phyloP scores from a whole-genome alignment of 2,113 vertebrate genomes.

The Rhabdornis inornatus region DNA sequence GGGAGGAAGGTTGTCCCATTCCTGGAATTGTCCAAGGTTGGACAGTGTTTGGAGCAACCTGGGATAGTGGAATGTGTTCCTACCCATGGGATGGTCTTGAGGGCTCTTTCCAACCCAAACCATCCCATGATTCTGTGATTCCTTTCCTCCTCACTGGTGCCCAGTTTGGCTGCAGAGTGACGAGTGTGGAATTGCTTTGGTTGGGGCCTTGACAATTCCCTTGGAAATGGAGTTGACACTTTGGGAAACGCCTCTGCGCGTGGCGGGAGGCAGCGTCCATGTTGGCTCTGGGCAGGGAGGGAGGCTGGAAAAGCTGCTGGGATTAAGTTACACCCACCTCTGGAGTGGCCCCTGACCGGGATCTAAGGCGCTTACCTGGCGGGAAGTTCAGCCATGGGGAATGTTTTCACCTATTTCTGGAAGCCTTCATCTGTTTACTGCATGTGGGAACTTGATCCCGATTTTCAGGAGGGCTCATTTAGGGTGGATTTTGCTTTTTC shows the following conservation, averaged over 20 bases:
- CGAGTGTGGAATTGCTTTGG: not conserved
- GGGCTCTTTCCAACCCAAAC: not conserved
- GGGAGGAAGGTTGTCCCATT: not conserved
- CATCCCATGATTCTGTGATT: accelerated
- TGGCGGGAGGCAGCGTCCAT: not conserved
- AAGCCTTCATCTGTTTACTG: not conserved
- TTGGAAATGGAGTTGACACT: not conserved
- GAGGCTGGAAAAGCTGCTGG: slow-evolving; percentile 9
- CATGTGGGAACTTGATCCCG: accelerated
- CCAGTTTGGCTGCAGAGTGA: accelerated
- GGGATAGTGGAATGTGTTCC: not conserved
- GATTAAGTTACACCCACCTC: slow-evolving; percentile 19
- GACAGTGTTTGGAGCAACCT: not conserved
- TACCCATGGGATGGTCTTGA: not conserved
- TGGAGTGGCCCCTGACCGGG: not conserved
- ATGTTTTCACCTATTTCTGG: not conserved
- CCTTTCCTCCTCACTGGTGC: not conserved
- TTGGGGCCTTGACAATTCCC: accelerated
- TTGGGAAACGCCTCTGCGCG: not conserved
- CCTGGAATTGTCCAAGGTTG: not conserved
- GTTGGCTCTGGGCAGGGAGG: not conserved
- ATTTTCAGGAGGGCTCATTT: not conserved
- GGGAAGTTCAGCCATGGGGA: not conserved
- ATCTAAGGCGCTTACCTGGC: accelerated
- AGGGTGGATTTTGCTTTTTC: not conserved